A percentile compares a stretch with the other conserved stretches of the same genome.
These are phyloP conservation scores for Oreochromis grahami DNA, from an alignment of 2,797 vertebrate species.

Conservation along the genomic window DNA sequence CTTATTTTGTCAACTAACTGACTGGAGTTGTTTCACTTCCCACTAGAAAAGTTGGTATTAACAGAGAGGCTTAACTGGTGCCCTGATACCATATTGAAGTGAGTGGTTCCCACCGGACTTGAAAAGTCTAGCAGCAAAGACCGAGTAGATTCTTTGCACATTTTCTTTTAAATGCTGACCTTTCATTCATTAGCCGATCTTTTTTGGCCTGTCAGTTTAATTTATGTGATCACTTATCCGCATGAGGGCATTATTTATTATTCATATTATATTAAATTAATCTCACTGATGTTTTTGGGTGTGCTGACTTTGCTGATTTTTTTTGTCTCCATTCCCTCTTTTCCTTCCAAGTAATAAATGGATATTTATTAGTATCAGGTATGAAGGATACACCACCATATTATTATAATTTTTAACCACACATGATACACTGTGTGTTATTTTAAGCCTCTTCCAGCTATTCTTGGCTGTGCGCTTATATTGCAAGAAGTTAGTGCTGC, in stretches of 20 bases:
- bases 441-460: not conserved
- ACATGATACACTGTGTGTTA: not conserved
- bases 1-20: not conserved
- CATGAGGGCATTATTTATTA: not conserved
- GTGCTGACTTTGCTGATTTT: not conserved
- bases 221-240: not conserved
- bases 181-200: not conserved
- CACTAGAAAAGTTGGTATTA: conserved; percentile 3
- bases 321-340: not conserved
- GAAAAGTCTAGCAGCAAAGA: conserved; percentile 6
- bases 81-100: not conserved
- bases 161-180: not conserved
- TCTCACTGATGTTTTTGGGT: not conserved
- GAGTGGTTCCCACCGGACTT: not conserved
- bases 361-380: not conserved
- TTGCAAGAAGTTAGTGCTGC: not conserved
- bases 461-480: not conserved
- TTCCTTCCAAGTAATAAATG: not conserved
- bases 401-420: not conserved
- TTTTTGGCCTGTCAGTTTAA: not conserved
- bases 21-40: conserved; percentile 27
- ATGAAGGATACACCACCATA: not conserved
- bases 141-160: not conserved
- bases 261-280: not conserved
- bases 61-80: not conserved